These are phyloP conservation scores for Helostoma temminkii DNA, from an alignment of 2,797 vertebrate genomes.

Conservation along the genomic window DNA sequence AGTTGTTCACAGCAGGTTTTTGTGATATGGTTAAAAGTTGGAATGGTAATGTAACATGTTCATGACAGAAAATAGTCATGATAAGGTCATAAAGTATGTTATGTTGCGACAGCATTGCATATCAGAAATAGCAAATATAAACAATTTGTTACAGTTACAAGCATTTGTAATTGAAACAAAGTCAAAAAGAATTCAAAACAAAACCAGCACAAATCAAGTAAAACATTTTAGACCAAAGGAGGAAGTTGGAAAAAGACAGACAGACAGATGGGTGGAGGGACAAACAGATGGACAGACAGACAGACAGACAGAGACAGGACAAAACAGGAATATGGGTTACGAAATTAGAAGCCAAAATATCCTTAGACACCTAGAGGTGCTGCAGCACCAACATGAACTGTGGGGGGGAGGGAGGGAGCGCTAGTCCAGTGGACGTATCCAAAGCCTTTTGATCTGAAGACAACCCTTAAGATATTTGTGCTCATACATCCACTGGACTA, in stretches of 20 bases:
- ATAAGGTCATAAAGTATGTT: constrained; percentile 37
- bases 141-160: constrained; percentile 73
- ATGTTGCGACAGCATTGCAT: constrained; percentile 66
- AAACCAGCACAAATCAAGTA: constrained; percentile 66
- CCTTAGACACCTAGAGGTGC: constrained; percentile 55
- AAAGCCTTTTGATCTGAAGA: constrained; percentile 9
- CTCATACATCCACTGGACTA: constrained; percentile 50
- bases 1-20: constrained; percentile 34
- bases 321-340: constrained; percentile 87
- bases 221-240: constrained; percentile 67
- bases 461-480: neutral
- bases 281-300: constrained; percentile 71
- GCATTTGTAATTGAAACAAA: constrained; percentile 70
- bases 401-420: constrained; percentile 27
- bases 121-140: constrained; percentile 66
- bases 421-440: constrained; percentile 43
- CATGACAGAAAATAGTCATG: constrained; percentile 37
- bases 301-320: constrained; percentile 83
- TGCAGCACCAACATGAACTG: constrained; percentile 42
- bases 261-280: constrained; percentile 66
- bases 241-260: constrained; percentile 62
- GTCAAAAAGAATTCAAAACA: constrained; percentile 44
- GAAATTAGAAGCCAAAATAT: constrained; percentile 78
- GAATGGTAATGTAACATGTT: constrained; percentile 22
- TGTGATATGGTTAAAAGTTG: constrained; percentile 16